Conservation (phyloP, 2,888 invertebrate genomes). For the Pyrgus malvae region DNA sequence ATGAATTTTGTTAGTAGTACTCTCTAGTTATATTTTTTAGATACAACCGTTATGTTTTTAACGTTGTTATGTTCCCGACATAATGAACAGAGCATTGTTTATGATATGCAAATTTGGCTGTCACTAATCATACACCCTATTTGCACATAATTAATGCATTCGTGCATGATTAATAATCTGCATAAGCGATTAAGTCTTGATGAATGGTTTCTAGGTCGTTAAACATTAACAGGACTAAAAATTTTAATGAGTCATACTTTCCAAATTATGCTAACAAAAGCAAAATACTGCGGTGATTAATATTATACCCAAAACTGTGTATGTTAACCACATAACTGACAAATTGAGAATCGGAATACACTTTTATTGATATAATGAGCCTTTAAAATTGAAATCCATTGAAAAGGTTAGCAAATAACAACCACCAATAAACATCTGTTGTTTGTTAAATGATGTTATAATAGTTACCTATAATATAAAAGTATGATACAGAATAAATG, state of each 20-base stretch:
- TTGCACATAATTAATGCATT: slow-evolving; percentile 18
- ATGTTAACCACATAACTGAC: slow-evolving; percentile 5
- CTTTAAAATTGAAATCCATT: slow-evolving; percentile 8
- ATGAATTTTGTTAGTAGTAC: no score
- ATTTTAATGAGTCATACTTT: not conserved
- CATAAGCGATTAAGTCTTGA: slow-evolving; percentile 18
- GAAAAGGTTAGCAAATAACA: slow-evolving; percentile 2
- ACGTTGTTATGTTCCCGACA: not conserved
- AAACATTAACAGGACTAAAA: not conserved
- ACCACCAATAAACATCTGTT: not conserved
- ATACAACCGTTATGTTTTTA: not conserved
- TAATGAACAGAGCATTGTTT: slow-evolving; percentile 11
- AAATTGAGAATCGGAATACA: slow-evolving; percentile 2
- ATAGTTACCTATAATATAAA: no score
- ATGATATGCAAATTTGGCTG: slow-evolving; percentile 15
- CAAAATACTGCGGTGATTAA: not conserved
- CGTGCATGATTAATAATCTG: slow-evolving; percentile 21
- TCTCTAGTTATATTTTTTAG: no score
- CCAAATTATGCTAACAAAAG: no score
- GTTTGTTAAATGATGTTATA: not conserved
- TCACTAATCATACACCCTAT: slow-evolving; percentile 15
- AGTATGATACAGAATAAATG: no score
- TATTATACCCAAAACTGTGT: not conserved
- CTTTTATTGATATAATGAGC: slow-evolving; percentile 12
- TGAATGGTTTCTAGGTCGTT: not conserved